Evolutionary conservation across 2,797 vertebrate species (phyloP), one percentile per base, ranked within the genome.

Genomic region (Threskiornis aethiopicus): DNA sequence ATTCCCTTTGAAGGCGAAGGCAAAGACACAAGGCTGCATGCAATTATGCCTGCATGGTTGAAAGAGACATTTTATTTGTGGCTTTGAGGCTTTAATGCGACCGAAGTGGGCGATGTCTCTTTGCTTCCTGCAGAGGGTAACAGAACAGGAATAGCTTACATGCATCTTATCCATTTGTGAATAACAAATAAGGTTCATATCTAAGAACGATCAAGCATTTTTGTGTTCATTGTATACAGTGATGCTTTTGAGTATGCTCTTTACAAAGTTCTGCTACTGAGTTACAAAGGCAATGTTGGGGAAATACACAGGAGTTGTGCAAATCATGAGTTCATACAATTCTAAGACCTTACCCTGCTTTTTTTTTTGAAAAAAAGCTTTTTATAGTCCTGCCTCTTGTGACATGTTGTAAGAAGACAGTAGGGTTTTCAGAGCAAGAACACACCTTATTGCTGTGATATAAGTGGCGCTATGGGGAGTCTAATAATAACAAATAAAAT

Each of bases 341-440:
- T 79, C 25, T 37, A 70, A 87, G 35, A 66, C 3, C 12, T 89
- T 70, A 35, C 4, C 12, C 11, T 62, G 42, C 13, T 5, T 24
- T 86, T 62, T 65, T 37, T 61, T n/a, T 20, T 29, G 64, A 41
- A 41, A 39, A 41, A 41, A 41, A 9, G 1, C 11, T 82, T 89
- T 94, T 87, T 35, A 64, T 80, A 42, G 44, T 78, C 15, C 59
- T 88, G 58, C 51, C 71, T 78, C 42, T 79, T 89, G 51, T 93
- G 54, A 77, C 22, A 16, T 21, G 16, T 35, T 90, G 3, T 59
- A 87, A 83, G 57, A 77, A 16, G 35, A 47, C 2, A 55, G 11
- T 47, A 79, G 91, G 8, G 13, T 84, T 92, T 94, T 87, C 87
- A 77, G 55, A 92, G 39, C 77, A 92, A 90, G 55, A 82, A 92